Conservation (phyloP, 2,797 vertebrate genomes). For the Protosalanx chinensis region DNA sequence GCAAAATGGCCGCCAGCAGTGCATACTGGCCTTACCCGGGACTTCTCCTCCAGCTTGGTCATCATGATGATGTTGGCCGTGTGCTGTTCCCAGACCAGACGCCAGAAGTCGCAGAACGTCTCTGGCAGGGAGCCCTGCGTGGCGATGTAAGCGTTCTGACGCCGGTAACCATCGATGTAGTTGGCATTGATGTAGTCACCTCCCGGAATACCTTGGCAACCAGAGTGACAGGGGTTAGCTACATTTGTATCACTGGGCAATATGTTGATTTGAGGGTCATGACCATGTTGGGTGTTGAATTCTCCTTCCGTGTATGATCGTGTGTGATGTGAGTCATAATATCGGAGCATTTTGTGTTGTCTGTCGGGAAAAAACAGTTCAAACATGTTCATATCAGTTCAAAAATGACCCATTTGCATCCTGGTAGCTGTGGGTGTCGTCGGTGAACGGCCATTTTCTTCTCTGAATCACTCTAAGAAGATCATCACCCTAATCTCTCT, state of each 20-base stretch:
- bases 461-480: slow-evolving; percentile 67
- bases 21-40: slow-evolving; percentile 80
- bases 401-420: not conserved
- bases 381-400: not conserved
- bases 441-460: slow-evolving; percentile 45
- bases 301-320: not conserved
- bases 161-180: slow-evolving; percentile 96
- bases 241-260: too few relatives aligned
- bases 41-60: slow-evolving; percentile 97
- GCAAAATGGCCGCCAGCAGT: not conserved
- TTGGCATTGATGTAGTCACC: slow-evolving; percentile 98
- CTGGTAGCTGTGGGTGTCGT: too few relatives aligned
- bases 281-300: too few relatives aligned
- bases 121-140: slow-evolving; percentile 95
- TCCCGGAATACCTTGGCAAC: slow-evolving; percentile 85
- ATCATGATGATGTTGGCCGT: slow-evolving; percentile 98
- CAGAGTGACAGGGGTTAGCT: not conserved
- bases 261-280: too few relatives aligned
- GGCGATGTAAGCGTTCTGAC: slow-evolving; percentile 97
- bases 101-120: slow-evolving; percentile 98
- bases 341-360: not conserved
- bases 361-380: not conserved
- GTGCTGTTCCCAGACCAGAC: slow-evolving; percentile 98
- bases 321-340: not conserved
- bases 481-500: slow-evolving; percentile 65